Base-by-base conservation (phyloP, 2,113 vertebrate species). In the Elanoides forficatus region DNA sequence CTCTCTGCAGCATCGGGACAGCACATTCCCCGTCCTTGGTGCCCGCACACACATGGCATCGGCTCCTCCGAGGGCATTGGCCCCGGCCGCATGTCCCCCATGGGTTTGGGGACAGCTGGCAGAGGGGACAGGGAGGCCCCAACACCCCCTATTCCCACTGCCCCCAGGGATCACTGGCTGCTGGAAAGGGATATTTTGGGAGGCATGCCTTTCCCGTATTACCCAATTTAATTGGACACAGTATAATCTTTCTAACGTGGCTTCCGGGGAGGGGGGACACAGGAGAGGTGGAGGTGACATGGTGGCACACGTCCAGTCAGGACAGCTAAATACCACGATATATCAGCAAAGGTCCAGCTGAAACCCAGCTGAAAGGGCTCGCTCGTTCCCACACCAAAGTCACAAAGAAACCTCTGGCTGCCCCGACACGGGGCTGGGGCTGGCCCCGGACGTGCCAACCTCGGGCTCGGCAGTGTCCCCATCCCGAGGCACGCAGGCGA, bases 1-100 rank as follows among this genome's bases (percentile, higher is more conserved):
- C 16, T 2, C 1, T 1, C 62, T 0, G 0, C 1, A 6, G 34
- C 45, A 3, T 13, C 0, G 2, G 68, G 21, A 23, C 9, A 0
- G 0, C 52, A 25, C 40, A 8, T 23, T 23, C 3, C 36, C n/a
- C n/a, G 0, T 2, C n/a, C 52, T n/a, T 2, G 1, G 19, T 1
- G 7, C 15, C 56, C 1, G 0, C 17, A 29, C 2, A 3, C 36
- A 13, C 22, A 3, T 0, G 3, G 43, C 81, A 30, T 18, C 4
- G 0, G 22, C 75, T 19, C 14, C 53, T 50, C 73, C 0, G 2
- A 48, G n/a, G 10, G 11, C 45, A 36, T 26, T 4, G 1, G 21
- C 27, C 34, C 32, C 3, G 1, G 23, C 62, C 1, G 2, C 34
- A 0, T 3, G 30, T 22, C 34, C 47, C 30, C 34, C 10, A 0